Conservation (phyloP, 2,113 vertebrate species). For the Beaufortia kweichowensis region DNA sequence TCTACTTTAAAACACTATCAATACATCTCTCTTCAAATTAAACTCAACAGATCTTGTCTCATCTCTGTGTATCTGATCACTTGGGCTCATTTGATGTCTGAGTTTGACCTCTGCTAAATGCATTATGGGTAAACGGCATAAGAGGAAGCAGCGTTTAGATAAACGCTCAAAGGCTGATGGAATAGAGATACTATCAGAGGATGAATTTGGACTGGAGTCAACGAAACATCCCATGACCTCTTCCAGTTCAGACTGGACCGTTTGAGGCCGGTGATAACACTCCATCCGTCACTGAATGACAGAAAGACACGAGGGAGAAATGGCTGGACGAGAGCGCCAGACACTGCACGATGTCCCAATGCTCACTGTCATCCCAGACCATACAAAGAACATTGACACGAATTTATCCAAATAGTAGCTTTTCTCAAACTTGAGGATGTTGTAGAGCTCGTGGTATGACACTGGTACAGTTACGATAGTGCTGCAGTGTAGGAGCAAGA, state of each 20-base stretch:
- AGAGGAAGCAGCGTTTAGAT: neutral
- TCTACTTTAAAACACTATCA: neutral
- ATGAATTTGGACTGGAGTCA: conserved; percentile 10
- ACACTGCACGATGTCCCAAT: neutral
- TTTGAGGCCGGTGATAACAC: conserved; percentile 54
- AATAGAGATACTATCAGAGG: conserved; percentile 24
- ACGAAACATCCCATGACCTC: conserved; percentile 8
- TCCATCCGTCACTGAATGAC: conserved; percentile 54
- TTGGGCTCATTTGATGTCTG: conserved; percentile 15
- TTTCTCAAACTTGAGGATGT: neutral
- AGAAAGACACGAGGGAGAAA: conserved; percentile 61
- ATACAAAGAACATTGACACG: neutral
- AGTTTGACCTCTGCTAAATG: conserved; percentile 27
- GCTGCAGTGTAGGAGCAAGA: too few species aligned
- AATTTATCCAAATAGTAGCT: neutral
- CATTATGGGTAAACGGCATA: neutral
- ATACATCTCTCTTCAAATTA: neutral
- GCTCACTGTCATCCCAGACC: neutral
- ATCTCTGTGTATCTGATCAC: neutral
- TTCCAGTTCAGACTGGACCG: conserved; percentile 19
- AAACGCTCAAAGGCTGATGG: neutral
- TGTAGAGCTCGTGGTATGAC: neutral
- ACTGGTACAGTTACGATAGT: too few species aligned
- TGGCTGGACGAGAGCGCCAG: conserved; percentile 45
- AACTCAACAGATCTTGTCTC: neutral